A percentile compares a stretch with the other conserved stretches of the same genome.
phyloP scores from a whole-genome alignment of 2,113 vertebrate species.

The Tragelaphus buxtoni region DNA sequence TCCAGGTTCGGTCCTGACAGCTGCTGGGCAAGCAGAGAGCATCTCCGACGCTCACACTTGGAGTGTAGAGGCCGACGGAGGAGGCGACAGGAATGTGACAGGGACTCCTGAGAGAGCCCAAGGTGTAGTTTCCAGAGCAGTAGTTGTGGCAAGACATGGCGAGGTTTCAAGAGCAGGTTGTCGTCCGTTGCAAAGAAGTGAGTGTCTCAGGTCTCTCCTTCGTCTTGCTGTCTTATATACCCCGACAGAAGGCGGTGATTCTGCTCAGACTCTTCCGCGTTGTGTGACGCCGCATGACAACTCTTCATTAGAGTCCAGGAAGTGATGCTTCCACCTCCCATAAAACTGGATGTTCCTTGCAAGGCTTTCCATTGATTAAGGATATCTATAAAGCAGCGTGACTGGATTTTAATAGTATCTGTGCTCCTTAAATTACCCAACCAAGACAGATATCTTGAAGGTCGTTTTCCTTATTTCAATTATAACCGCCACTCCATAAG shows the following conservation, averaged over 20 bases:
- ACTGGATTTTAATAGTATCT: background rate
- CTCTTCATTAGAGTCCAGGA: conserved; percentile 3
- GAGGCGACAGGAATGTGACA: background rate
- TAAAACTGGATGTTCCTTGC: conserved; percentile 29
- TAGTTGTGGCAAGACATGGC: conserved; percentile 33
- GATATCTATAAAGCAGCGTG: background rate
- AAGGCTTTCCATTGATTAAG: background rate
- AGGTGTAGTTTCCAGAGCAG: conserved; percentile 21
- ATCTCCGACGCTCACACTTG: background rate
- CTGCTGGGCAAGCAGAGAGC: background rate
- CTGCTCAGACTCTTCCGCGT: conserved; percentile 30
- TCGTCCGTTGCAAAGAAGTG: background rate
- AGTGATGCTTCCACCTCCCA: background rate
- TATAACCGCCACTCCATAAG: background rate
- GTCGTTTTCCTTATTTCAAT: background rate
- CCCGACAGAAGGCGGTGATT: background rate
- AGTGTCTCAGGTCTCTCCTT: background rate
- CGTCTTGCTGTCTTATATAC: conserved; percentile 17
- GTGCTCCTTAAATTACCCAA: background rate
- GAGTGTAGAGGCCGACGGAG: background rate
- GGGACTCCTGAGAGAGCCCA: background rate
- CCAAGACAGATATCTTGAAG: background rate
- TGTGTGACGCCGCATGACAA: background rate
- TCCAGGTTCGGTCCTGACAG: conserved; percentile 15
- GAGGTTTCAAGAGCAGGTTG: background rate